Percentiles rank a stretch among this genome's conserved stretches.
These are phyloP conservation scores for Enteromius viviparus DNA, from an alignment of 2,797 vertebrate species.

Conservation along the genomic window DNA sequence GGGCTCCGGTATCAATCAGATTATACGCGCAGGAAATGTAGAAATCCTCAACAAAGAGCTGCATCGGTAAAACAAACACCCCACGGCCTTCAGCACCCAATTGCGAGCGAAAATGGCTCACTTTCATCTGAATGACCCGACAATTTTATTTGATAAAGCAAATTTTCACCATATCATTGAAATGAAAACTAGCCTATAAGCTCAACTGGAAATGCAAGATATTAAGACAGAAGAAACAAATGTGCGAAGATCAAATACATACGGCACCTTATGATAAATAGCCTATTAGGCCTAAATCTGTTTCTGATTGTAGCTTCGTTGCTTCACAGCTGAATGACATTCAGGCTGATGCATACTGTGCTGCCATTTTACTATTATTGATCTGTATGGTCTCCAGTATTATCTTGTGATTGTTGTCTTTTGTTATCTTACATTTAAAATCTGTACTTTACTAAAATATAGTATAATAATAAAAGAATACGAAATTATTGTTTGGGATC, in stretches of 20 bases:
- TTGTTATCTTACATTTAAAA: neutral
- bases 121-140: constrained; percentile 68
- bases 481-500: neutral
- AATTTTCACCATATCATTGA: constrained; percentile 40
- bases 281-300: neutral
- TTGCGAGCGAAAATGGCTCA: constrained; percentile 66
- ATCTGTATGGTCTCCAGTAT: neutral
- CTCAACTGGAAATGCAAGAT: constrained; percentile 4
- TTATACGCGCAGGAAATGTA: constrained; percentile 79
- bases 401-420: neutral
- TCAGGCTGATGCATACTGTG: neutral
- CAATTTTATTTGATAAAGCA: constrained; percentile 27
- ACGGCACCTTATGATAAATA: neutral
- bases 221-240: constrained; percentile 4
- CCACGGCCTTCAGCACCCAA: constrained; percentile 66
- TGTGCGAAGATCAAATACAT: neutral
- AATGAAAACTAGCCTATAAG: neutral
- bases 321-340: neutral
- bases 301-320: neutral
- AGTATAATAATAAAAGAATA: neutral
- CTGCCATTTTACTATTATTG: neutral
- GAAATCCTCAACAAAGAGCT: constrained; percentile 77
- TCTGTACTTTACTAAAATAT: neutral
- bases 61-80: constrained; percentile 76
- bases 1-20: constrained; percentile 73